These are phyloP conservation scores for Desoria tigrina DNA, from an alignment of 2,888 invertebrate species.

Conservation along the genomic window DNA sequence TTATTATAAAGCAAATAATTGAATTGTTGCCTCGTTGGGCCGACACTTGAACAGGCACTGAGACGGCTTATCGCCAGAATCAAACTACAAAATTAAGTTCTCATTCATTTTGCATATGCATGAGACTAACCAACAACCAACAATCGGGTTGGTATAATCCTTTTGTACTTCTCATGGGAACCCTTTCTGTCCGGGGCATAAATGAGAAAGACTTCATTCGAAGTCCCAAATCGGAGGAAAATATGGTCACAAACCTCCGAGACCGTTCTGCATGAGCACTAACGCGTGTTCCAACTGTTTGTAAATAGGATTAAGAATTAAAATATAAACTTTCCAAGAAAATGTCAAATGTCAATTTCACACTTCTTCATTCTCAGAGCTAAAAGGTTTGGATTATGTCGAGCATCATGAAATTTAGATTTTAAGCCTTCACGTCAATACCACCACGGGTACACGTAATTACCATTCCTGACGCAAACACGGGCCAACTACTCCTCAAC, in stretches of 20 bases:
- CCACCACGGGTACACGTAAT: too few species aligned
- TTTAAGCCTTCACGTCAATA: too few species aligned
- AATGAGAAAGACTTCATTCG: neutral
- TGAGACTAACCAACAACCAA: constrained; percentile 1
- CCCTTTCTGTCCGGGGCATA: neutral
- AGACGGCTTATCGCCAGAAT: constrained; percentile 21
- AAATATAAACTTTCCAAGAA: neutral
- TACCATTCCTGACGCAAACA: too few species aligned
- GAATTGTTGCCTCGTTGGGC: neutral
- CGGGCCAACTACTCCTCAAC: too few species aligned
- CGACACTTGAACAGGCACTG: constrained; percentile 19
- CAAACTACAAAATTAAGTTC: constrained; percentile 15
- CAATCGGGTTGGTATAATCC: neutral
- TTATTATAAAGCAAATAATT: constrained; percentile 10
- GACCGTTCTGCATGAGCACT: neutral
- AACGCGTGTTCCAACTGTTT: constrained; percentile 15
- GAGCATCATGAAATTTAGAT: too few species aligned
- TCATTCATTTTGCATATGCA: constrained; percentile 15
- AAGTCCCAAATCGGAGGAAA: neutral
- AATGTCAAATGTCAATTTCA: constrained; percentile 19
- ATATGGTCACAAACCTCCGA: neutral
- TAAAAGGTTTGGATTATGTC: too few species aligned
- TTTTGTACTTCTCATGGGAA: neutral
- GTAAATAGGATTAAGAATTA: constrained; percentile 20
- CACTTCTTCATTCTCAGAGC: constrained; percentile 1